A percentile compares a stretch with the other conserved stretches of the same genome.
phyloP scores from a whole-genome alignment of 2,797 vertebrate species.

The Argentina silus region DNA sequence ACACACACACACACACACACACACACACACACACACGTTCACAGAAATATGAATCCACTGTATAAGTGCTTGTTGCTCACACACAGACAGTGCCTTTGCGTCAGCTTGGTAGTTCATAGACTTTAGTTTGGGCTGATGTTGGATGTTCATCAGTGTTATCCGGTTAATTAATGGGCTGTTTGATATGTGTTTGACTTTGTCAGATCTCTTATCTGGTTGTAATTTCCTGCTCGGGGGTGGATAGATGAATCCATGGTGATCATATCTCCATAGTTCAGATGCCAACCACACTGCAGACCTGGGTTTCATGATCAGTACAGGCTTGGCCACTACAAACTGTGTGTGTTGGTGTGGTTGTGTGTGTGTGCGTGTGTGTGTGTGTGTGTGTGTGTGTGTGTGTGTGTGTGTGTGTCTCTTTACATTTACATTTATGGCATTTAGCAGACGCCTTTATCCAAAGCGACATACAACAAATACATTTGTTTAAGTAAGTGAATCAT shows the following conservation, averaged over 20 bases:
- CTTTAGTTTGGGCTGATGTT: not conserved
- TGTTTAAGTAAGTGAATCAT: too few species aligned
- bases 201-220: not conserved
- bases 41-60: too few species aligned
- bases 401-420: slow-evolving; percentile 43
- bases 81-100: too few species aligned
- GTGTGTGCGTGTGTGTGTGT: slow-evolving; percentile 9
- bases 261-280: not conserved
- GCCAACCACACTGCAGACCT: not conserved
- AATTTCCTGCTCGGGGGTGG: not conserved
- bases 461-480: too few species aligned
- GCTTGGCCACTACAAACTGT: too few species aligned
- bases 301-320: not conserved
- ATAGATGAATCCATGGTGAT: not conserved
- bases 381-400: slow-evolving; percentile 7
- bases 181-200: not conserved
- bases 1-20: too few species aligned
- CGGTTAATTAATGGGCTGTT: not conserved
- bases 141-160: not conserved
- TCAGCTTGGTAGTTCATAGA: not conserved
- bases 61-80: too few species aligned
- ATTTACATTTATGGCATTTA: too few species aligned
- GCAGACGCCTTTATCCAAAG: too few species aligned
- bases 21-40: too few species aligned
- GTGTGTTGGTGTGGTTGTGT: not conserved